These are phyloP conservation scores for Anabacerthia variegaticeps DNA, from an alignment of 2,797 vertebrate genomes.

Conservation along the genomic window DNA sequence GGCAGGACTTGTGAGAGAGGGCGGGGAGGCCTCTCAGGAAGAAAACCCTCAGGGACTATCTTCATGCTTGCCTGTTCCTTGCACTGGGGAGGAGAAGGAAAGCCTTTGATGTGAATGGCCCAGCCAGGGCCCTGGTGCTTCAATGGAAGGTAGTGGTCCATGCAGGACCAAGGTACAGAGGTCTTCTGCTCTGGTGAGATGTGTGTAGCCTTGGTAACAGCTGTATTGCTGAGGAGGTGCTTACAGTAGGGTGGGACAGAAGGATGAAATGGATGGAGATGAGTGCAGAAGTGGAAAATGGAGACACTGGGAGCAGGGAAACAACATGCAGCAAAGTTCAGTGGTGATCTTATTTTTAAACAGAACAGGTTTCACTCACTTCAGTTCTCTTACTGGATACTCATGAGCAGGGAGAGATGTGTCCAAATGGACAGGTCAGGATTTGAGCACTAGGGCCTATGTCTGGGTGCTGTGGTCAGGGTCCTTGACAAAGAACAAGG, in stretches of 20 bases:
- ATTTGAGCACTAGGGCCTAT: neutral
- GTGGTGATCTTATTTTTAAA: neutral
- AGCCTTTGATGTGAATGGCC: neutral
- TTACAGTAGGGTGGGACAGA: neutral
- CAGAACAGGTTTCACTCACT: neutral
- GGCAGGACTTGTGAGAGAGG: neutral
- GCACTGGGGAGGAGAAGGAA: neutral
- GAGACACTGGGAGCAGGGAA: neutral
- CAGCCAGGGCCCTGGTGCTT: neutral
- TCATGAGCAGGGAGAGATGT: neutral
- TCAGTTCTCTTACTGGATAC: neutral
- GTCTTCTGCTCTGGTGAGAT: neutral
- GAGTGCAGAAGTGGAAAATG: neutral
- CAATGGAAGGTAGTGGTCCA: neutral
- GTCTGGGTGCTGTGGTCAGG: neutral
- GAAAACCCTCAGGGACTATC: neutral
- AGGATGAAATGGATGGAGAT: neutral
- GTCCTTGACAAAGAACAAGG: neutral
- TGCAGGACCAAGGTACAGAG: neutral
- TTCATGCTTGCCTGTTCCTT: neutral
- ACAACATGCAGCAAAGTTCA: neutral
- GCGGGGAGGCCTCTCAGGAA: neutral
- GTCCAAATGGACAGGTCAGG: neutral
- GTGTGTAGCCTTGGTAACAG: neutral
- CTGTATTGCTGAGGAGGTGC: neutral